Evolutionary conservation across 1,140 invertebrate genomes (phyloP), one percentile per base, ranked within the genome.

Genomic region (Augochlora pura): DNA sequence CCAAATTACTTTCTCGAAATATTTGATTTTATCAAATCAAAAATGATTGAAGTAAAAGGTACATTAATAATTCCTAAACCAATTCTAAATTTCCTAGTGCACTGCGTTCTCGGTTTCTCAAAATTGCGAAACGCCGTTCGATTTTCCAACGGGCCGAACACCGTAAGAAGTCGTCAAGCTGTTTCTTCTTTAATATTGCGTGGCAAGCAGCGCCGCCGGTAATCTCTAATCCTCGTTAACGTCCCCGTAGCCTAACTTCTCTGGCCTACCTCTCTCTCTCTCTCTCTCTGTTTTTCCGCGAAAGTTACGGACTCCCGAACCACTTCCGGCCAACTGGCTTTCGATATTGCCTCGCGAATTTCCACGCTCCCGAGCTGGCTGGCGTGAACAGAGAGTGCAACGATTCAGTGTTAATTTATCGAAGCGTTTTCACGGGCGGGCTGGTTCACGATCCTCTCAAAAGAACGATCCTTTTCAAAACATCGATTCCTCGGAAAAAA

Each of bases 201-300:
- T 76, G 46, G n/a, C 64, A 69, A 63, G 21, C 59, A 63, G 21
- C 59, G 46, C 60, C 32, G 57, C 46, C 0, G 49, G 49, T 70
- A 76, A 76, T 75, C 73, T 70, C 27, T 49, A 59, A 64, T 54
- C 32, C 59, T 76, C 72, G 38, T 76, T 80, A 80, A 68, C 52
- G 73, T 68, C 66, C 1, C 18, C 60, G 49, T 72, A 72, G 65
- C 69, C 62, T 65, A 18, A 49, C 49, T 14, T 54, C 21, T 9
- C 23, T n/a, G 27, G 62, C 69, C 68, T 72, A 72, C 60, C 14
- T 12, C 3, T 27, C 14, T 57, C 60, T 71, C 68, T 72, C 65
- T 46, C 14, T 12, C 3, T 27, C 14, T 57, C 60, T 71, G 67
- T 64, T 77, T 63, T 77, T 71, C 75, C 42, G 5, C n/a, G 59